Evolutionary conservation across 2,888 invertebrate genomes (phyloP).

Genomic region (Perizoma flavofasciatum): DNA sequence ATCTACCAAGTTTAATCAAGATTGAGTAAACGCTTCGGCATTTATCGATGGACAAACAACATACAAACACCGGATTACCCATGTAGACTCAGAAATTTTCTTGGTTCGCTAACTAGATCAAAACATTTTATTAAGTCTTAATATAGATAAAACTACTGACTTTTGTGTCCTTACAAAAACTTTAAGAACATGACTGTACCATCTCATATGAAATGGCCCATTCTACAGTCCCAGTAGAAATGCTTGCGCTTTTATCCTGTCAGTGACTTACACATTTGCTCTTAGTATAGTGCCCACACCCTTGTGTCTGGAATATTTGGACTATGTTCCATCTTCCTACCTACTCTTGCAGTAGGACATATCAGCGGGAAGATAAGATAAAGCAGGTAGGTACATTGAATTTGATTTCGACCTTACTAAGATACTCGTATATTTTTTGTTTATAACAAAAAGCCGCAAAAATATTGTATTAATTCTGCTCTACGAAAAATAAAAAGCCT

Average conservation of each 20-base stretch:
- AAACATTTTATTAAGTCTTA: neutral
- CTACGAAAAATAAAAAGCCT: conserved; percentile 6
- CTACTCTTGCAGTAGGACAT: no score
- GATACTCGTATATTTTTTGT: neutral
- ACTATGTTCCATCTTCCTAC: conserved; percentile 1
- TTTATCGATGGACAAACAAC: no score
- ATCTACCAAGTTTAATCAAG: no score
- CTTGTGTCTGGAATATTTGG: conserved; percentile 3
- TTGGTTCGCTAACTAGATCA: no score
- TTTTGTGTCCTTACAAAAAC: neutral
- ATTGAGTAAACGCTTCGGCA: no score
- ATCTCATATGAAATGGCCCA: conserved; percentile 46
- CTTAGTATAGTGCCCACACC: conserved; percentile 28
- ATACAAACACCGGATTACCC: no score
- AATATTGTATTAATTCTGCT: conserved; percentile 7
- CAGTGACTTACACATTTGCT: conserved; percentile 53
- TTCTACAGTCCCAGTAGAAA: conserved; percentile 53
- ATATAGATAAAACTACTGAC: neutral
- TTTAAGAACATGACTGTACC: conserved; percentile 47
- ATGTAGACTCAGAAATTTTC: no score
- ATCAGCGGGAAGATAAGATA: no score
- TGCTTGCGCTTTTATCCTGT: conserved; percentile 61
- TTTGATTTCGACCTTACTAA: no score
- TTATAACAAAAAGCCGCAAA: neutral
- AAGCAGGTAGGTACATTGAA: no score